These are phyloP conservation scores for Troides helena DNA, from an alignment of 2,888 invertebrate species.

Conservation along the genomic window DNA sequence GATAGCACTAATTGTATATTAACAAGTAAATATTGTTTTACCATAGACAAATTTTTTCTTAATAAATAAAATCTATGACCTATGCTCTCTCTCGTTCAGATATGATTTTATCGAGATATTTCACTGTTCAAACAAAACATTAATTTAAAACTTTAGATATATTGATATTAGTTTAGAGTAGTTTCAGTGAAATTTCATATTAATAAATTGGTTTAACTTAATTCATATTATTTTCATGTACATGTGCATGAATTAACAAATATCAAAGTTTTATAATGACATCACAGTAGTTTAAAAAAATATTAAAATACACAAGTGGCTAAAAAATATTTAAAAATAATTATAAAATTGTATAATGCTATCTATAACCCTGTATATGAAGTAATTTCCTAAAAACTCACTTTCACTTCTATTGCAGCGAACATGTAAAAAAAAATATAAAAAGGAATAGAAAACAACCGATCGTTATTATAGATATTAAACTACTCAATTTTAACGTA, in stretches of 20 bases:
- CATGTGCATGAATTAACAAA: not conserved
- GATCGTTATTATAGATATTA: slow-evolving; percentile 29
- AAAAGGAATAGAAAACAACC: slow-evolving; percentile 26
- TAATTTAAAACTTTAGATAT: not conserved
- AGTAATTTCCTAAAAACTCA: slow-evolving; percentile 24
- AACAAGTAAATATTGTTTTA: not conserved
- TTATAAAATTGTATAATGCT: slow-evolving; percentile 37
- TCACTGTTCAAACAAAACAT: not conserved
- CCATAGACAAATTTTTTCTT: not conserved
- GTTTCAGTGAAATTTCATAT: not conserved
- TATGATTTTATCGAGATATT: not conserved
- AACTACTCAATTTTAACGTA: slow-evolving; percentile 31
- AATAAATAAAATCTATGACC: not conserved
- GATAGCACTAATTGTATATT: not conserved
- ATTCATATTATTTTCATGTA: not conserved
- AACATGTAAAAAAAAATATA: not conserved
- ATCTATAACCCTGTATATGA: slow-evolving; percentile 66
- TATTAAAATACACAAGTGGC: not conserved
- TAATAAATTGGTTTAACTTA: not conserved
- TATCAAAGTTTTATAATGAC: not conserved
- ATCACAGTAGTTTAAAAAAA: not conserved
- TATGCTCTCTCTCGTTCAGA: not conserved
- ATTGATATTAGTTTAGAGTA: not conserved
- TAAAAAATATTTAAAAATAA: not conserved
- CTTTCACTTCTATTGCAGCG: not conserved